Evolutionary conservation across 1,140 invertebrate genomes (phyloP), one percentile per base, ranked within the genome.

Genomic region (Hylyphantes graminicola): DNA sequence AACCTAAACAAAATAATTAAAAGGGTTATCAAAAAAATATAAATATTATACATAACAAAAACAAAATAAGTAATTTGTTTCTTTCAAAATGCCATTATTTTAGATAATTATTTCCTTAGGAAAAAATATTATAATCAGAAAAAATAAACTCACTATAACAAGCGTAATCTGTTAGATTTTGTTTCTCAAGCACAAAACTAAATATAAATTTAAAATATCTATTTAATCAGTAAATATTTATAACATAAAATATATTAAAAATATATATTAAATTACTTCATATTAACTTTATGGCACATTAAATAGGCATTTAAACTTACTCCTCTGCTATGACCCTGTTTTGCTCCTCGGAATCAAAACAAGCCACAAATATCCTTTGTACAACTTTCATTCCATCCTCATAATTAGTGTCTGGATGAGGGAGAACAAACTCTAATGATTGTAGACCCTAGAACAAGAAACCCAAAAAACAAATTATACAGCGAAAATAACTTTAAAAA

Each of bases 301-400:
- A 64, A 50, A 13, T 19, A 64, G 1, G 35, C 35, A 35, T 35
- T 35, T 35, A 59, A 10, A 48, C 87, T 87, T 87, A 90, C 90
- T 85, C 85, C 68, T 88, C 87, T 50, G 91, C 91, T 7, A 89
- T 74, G 15, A 86, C 86, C 13, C n/a, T 64, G 87, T 86, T 87
- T 61, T 87, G 84, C 21, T 86, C 86, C 6, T 77, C 65, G 12
- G 79, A 89, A 89, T 97, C 95, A 87, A 93, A 95, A 80, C 92
- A 93, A 0, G 94, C 93, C 59, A 97, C 92, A 93, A 94, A 96
- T 8, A 96, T 90, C 65, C 95, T 90, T 83, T 93, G 92, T 9
- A 92, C 93, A 2, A 97, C 89, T 15, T 91, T 88, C 12, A 94
- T 89, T 0, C 92, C 90, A 61, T 93, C 90, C 90, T 86, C 90